Base-by-base conservation (phyloP, 2,797 vertebrate genomes). In the Danio choprae region DNA sequence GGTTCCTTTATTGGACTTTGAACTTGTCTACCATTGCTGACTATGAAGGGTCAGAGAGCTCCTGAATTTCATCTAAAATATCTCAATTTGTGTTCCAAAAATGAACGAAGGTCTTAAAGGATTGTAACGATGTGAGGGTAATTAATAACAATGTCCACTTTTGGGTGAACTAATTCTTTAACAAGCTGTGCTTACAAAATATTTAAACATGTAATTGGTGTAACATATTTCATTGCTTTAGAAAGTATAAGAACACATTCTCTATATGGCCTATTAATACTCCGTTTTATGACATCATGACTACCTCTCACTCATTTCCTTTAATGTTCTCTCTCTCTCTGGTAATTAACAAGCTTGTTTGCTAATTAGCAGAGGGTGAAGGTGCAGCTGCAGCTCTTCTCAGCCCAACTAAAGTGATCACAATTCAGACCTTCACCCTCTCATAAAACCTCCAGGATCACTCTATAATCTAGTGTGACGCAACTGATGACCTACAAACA, bases 351-450 rank as follows among this genome's bases (percentile, higher is more conserved):
- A 16, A 41, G 22, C n/a, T 58, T 38, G 46, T 38, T 51, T 74
- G 13, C 13, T 22, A 18, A 80, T 80, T 68, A 74, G n/a, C 15
- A 48, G 69, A 38, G 41, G 41, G 22, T 74, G 71, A 74, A 69
- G 53, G 63, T 74, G 22, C 63, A 60, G 71, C 55, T 75, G 63
- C 40, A 16, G 7, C 62, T 41, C 62, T 59, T 20, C 7, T 48
- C 15, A n/a, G 8, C 41, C 7, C 55, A 63, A 72, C 20, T 56
- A 44, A 48, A 60, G 20, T 40, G 4, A n/a, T 48, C 46, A 51
- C 50, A 38, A 70, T 76, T 81, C 18, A 63, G 38, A 59, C 56
- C 48, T 50, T 9, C 15, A 55, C 16, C 63, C 56, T 69, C 56
- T 51, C 73, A 70, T 10, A 15, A 48, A 59, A 36, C 16, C 11